phyloP scores from a whole-genome alignment of 2,797 vertebrate species.

The Hipposideros larvatus region DNA sequence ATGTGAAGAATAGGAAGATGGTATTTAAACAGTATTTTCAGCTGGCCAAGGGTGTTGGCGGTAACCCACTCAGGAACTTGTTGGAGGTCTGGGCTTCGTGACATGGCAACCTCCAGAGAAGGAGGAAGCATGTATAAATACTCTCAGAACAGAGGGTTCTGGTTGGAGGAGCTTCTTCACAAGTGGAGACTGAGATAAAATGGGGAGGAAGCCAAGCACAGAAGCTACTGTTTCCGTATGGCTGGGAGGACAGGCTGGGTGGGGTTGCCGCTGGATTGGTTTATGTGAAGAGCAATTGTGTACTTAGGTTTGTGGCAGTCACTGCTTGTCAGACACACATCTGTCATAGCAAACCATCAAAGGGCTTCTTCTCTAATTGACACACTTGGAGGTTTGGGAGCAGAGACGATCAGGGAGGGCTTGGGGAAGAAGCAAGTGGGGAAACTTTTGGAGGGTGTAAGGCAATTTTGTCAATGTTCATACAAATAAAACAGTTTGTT shows the following conservation, averaged over 20 bases:
- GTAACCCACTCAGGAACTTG: background rate
- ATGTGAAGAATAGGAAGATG: background rate
- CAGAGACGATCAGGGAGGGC: background rate
- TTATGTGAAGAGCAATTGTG: background rate
- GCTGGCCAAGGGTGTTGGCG: background rate
- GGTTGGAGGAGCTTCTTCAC: background rate
- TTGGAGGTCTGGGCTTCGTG: background rate
- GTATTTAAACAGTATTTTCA: background rate
- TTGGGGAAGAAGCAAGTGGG: background rate
- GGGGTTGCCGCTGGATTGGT: background rate
- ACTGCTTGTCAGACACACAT: too few relatives aligned
- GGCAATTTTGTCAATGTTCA: background rate
- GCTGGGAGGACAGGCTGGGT: accelerated
- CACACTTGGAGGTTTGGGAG: accelerated
- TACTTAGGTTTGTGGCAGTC: background rate
- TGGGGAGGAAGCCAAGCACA: background rate
- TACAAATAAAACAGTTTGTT: background rate
- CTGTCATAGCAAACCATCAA: too few relatives aligned
- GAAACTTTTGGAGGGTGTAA: background rate
- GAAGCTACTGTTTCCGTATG: background rate
- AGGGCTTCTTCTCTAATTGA: background rate
- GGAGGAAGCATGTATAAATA: background rate
- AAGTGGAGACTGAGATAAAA: background rate
- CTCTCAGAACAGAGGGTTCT: background rate
- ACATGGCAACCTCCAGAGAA: background rate